Evolutionary conservation across 2,113 vertebrate species (phyloP).

Genomic region (Peromyscus leucopus): DNA sequence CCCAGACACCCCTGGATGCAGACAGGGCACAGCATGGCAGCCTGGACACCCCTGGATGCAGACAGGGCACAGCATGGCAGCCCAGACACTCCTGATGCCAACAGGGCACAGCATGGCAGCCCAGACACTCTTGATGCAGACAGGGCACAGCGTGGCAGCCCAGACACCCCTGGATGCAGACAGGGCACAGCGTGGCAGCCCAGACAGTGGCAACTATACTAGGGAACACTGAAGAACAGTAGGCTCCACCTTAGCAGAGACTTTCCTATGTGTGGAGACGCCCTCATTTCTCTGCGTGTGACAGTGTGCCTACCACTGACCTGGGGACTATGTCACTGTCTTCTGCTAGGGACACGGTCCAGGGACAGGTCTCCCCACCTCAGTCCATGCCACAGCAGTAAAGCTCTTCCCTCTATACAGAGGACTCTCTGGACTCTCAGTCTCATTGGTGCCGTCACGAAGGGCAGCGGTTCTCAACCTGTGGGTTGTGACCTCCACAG

Average conservation of each 20-base stretch:
- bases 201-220: fast-evolving
- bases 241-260: not conserved
- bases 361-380: not conserved
- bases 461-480: not conserved
- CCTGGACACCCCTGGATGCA: too few relatives aligned
- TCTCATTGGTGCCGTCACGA: fast-evolving
- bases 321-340: not conserved
- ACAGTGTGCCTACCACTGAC: not conserved
- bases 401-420: not conserved
- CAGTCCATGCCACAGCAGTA: too few relatives aligned
- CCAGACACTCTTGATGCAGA: too few relatives aligned
- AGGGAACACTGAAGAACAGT: fast-evolving
- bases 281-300: too few relatives aligned
- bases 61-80: not conserved
- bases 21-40: fast-evolving
- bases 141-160: not conserved
- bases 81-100: too few relatives aligned
- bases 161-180: too few relatives aligned
- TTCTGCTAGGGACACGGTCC: not conserved
- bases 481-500: not conserved
- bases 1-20: not conserved
- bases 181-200: not conserved
- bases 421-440: fast-evolving
- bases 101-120: fast-evolving
- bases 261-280: fast-evolving